Conservation (phyloP, 2,797 vertebrate genomes). For the Ciconia nigra region DNA sequence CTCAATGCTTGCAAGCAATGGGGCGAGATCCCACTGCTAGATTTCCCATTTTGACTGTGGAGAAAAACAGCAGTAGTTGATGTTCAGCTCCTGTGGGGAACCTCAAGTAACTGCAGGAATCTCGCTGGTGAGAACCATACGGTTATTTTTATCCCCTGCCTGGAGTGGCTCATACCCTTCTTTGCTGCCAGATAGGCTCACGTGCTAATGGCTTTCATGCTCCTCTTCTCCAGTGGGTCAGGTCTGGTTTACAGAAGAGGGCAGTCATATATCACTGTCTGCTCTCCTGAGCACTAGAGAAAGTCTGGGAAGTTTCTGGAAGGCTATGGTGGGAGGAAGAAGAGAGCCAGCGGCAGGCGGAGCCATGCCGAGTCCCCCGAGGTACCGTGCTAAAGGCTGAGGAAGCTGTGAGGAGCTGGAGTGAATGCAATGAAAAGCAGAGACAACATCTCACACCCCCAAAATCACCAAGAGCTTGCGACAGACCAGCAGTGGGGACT, state of each 20-base stretch:
- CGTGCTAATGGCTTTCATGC: background rate
- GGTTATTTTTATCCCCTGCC: rapidly evolving
- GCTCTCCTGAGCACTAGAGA: background rate
- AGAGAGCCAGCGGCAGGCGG: background rate
- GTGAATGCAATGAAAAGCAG: background rate
- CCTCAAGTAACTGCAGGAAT: background rate
- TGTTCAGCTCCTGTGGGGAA: background rate
- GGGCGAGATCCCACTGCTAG: background rate
- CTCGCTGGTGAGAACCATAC: background rate
- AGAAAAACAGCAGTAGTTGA: background rate
- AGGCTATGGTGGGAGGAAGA: background rate
- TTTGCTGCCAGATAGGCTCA: background rate
- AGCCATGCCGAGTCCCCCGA: rapidly evolving
- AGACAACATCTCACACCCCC: background rate
- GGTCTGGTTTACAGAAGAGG: background rate
- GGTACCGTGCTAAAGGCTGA: background rate
- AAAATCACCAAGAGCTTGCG: background rate
- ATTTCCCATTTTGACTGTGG: background rate
- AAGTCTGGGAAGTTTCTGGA: background rate
- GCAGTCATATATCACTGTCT: background rate
- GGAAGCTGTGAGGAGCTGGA: background rate
- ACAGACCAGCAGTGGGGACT: background rate
- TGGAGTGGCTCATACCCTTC: background rate
- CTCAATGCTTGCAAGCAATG: background rate
- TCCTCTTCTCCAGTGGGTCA: background rate